Conservation (phyloP, 2,113 vertebrate species). For the Megaceryle torquata region DNA sequence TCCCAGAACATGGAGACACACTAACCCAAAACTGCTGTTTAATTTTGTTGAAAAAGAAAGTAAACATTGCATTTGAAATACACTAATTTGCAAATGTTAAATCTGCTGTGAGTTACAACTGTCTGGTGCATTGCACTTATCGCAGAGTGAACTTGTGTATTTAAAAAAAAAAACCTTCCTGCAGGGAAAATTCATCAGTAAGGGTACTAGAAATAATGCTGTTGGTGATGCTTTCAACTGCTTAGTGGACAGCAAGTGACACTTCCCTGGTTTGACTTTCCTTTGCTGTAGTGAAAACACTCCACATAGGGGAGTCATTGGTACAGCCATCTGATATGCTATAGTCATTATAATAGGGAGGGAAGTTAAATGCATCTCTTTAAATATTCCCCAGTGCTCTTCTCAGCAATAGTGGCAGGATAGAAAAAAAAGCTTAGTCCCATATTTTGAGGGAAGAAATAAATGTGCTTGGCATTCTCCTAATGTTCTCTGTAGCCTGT, state of each 20-base stretch:
- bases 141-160: neutral
- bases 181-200: neutral
- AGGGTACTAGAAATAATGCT: neutral
- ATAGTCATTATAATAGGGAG: neutral
- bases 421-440: neutral
- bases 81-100: neutral
- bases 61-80: neutral
- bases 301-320: neutral
- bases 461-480: neutral
- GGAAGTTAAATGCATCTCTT: neutral
- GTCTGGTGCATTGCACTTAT: neutral
- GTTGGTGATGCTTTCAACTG: neutral
- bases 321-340: neutral
- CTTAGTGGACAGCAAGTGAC: neutral
- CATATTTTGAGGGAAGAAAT: neutral
- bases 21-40: neutral
- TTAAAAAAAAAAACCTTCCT: neutral
- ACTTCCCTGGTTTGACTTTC: neutral
- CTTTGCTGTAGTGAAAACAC: neutral
- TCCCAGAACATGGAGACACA: neutral
- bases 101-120: neutral
- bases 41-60: neutral
- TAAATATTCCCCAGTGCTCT: neutral
- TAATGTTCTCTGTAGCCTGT: neutral
- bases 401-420: neutral